Evolutionary conservation across 2,797 vertebrate species (phyloP).

Genomic region (Enteromius treurensis): DNA sequence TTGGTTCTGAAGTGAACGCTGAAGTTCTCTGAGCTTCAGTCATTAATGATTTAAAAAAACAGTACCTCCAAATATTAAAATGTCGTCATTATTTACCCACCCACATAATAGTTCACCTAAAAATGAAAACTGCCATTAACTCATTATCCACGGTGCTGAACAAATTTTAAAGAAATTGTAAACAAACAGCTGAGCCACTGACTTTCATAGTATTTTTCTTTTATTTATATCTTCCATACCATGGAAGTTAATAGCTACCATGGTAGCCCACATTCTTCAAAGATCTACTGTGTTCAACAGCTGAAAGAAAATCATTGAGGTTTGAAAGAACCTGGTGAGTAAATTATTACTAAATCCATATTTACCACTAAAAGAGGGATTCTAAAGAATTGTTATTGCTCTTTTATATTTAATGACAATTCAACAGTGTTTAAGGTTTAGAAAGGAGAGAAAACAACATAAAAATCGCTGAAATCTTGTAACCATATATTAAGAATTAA

Average conservation of each 20-base stretch:
- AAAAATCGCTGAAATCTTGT: not conserved
- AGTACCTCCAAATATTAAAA: not conserved
- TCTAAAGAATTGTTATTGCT: not conserved
- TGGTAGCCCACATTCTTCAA: not conserved
- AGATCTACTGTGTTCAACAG: not conserved
- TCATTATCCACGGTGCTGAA: not conserved
- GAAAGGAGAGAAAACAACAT: not conserved
- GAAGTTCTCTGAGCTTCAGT: constrained; percentile 21
- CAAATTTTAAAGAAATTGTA: not conserved
- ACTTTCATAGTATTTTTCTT: too few relatives aligned
- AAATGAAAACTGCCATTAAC: not conserved
- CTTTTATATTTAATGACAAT: not conserved
- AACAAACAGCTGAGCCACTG: not conserved
- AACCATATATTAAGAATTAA: not conserved
- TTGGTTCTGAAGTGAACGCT: constrained; percentile 18
- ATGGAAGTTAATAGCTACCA: too few relatives aligned
- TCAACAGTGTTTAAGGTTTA: not conserved
- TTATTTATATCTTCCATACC: too few relatives aligned
- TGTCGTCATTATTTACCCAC: not conserved
- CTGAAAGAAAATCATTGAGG: not conserved
- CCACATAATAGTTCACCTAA: not conserved
- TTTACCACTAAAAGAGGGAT: not conserved
- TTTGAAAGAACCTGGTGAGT: not conserved
- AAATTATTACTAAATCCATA: not conserved
- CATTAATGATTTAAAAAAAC: constrained; percentile 29